Percentiles rank a stretch among this genome's conserved stretches.
phyloP scores from a whole-genome alignment of 1,140 invertebrate species.

The Zaprionus capensis region DNA sequence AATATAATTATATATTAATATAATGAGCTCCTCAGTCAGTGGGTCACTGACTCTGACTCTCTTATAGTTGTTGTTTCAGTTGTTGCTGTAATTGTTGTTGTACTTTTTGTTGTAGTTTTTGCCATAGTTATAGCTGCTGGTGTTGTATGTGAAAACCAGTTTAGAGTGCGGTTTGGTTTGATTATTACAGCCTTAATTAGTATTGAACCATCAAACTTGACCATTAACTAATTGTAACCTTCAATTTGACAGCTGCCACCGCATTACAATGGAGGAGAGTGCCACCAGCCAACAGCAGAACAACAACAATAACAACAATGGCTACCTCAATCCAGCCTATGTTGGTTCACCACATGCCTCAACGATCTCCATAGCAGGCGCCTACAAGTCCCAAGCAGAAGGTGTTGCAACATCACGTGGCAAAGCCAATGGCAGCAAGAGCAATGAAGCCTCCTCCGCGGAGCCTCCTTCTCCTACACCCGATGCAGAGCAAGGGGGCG shows the following conservation, averaged over 20 bases:
- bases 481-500: conserved; percentile 24
- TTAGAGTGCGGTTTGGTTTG: conserved; percentile 5
- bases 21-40: conserved; percentile 67
- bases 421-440: conserved; percentile 28
- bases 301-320: conserved; percentile 52
- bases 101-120: conserved; percentile 4
- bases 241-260: conserved; percentile 40
- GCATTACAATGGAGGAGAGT: conserved; percentile 49
- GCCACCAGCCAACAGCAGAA: neutral
- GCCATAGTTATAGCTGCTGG: conserved; percentile 3
- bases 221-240: conserved; percentile 61
- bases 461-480: too few species aligned
- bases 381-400: conserved; percentile 48
- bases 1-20: too few species aligned
- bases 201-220: conserved; percentile 60
- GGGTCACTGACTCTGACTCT: conserved; percentile 66
- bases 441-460: neutral
- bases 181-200: conserved; percentile 29
- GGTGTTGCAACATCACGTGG: conserved; percentile 8
- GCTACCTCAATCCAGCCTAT: conserved; percentile 69
- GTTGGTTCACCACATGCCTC: conserved; percentile 65
- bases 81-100: conserved; percentile 14
- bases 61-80: conserved; percentile 9
- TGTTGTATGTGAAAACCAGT: conserved; percentile 28
- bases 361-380: conserved; percentile 75